Base-by-base conservation (phyloP, 2,797 vertebrate species). In the Liparis tanakae region DNA sequence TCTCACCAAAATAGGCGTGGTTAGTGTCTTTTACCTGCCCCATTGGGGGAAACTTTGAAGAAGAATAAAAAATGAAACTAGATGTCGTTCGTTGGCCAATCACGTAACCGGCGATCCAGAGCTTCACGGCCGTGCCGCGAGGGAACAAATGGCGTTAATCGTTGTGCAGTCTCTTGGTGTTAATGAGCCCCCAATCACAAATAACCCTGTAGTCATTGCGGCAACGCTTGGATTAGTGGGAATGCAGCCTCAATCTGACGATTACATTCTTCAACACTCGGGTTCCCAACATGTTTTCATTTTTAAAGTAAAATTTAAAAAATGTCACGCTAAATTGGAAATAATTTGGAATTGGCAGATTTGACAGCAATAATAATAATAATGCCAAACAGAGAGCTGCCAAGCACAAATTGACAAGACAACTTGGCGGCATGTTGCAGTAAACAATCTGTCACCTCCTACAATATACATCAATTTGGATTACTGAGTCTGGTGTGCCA, bases 351-450 rank as follows among this genome's bases (percentile, higher is more conserved):
- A 53, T 2, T 30, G 44, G 20, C 43, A 60, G 41, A 36, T 63
- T 39, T 61, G 18, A 61, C 18, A 20, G 12, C 22, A 20, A n/a
- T 50, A 51, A 51, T 51, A 51, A 51, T 51, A 53, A 25, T 53
- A 7, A 53, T 72, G 67, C 82, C 82, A 83, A 44, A 68, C 53
- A 34, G 34, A 75, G 62, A 61, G 54, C 39, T 37, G 50, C 76
- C 76, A 78, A 80, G 81, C 56, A 78, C 77, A 78, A 78, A 80
- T 72, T 70, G 69, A 67, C 53, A 76, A 70, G 72, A 59, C 69
- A 51, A 53, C 67, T 67, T 67, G 63, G 66, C 60, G 5, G 61
- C 70, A 61, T 70, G 70, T 56, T 74, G 58, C 72, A 36, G 65
- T 71, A 66, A 86, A 82, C 74, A 81, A 58, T 76, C 71, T 80